Percentiles rank a stretch among this genome's conserved stretches.
Conservation (phyloP, 2,888 invertebrate species). For the Microchrysa polita region DNA sequence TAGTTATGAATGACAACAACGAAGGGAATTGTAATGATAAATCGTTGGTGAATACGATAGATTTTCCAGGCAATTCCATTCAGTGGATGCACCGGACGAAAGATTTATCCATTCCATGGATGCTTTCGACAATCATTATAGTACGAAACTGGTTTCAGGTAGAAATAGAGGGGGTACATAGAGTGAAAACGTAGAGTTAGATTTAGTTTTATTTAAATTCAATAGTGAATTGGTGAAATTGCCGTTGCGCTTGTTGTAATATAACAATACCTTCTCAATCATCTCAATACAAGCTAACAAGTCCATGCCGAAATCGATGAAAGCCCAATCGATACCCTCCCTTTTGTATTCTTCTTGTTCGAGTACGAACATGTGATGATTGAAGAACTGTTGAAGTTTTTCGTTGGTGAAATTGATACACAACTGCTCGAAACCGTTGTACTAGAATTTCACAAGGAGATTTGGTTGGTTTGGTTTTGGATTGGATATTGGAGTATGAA, state of each 20-base stretch:
- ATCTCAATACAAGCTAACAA: slow-evolving; percentile 95
- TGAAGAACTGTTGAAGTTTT: slow-evolving; percentile 98
- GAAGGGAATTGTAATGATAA: neutral
- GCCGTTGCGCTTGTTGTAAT: too few relatives aligned
- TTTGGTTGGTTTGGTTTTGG: too few relatives aligned
- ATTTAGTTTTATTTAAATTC: too few relatives aligned
- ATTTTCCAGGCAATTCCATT: slow-evolving; percentile 29
- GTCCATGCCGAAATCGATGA: slow-evolving; percentile 98
- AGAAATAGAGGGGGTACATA: too few relatives aligned
- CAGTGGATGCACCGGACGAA: slow-evolving; percentile 11
- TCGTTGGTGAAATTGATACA: slow-evolving; percentile 99
- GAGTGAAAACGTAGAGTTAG: too few relatives aligned
- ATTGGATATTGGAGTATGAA: neutral
- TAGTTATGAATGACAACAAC: neutral
- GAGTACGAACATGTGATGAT: slow-evolving; percentile 97
- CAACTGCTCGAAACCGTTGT: slow-evolving; percentile 96
- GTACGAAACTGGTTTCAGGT: neutral
- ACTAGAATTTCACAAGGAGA: slow-evolving; percentile 66
- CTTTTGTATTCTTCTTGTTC: slow-evolving; percentile 96
- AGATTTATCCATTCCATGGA: slow-evolving; percentile 9
- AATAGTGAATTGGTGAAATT: too few relatives aligned
- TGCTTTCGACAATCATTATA: neutral
- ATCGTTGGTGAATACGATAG: neutral
- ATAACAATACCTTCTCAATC: slow-evolving; percentile 85
- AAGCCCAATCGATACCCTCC: slow-evolving; percentile 94